Conservation (phyloP, 92 coral and sea anemone genomes). For the Palythoa heliodiscus region DNA sequence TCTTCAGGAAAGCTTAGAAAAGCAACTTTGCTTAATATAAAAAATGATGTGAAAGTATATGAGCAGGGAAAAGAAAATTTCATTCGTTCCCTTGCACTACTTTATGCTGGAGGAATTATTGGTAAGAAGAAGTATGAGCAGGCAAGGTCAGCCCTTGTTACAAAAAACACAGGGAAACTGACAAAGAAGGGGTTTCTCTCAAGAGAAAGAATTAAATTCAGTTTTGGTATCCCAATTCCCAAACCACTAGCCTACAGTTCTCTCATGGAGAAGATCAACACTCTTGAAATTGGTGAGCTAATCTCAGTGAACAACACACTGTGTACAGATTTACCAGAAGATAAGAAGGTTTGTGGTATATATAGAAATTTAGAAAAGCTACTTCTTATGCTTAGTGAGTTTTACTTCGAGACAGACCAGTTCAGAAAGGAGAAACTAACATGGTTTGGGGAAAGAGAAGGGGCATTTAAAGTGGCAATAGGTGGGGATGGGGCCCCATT, state of each 20-base stretch:
- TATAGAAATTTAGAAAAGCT: conserved; percentile 58
- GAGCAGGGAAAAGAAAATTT: too few relatives aligned
- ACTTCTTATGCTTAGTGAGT: conserved; percentile 38
- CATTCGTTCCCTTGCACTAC: too few relatives aligned
- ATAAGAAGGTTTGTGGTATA: conserved; percentile 59
- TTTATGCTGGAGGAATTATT: too few relatives aligned
- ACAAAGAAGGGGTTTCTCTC: conserved; percentile 57
- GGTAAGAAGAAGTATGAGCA: too few relatives aligned
- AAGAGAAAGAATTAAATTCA: conserved; percentile 52
- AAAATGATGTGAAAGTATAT: too few relatives aligned
- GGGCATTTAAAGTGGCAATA: conserved; percentile 37
- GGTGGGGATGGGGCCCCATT: conserved; percentile 77
- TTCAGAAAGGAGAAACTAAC: conserved; percentile 53
- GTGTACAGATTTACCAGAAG: conserved; percentile 55
- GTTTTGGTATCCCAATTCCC: conserved; percentile 67
- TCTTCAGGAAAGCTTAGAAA: too few relatives aligned
- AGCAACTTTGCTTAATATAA: too few relatives aligned
- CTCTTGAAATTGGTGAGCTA: conserved; percentile 54
- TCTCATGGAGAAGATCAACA: conserved; percentile 39
- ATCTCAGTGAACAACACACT: conserved; percentile 52
- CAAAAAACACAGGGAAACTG: conserved; percentile 48
- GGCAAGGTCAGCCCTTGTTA: conserved; percentile 47
- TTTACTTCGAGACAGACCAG: conserved; percentile 47
- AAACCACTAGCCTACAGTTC: conserved; percentile 58
- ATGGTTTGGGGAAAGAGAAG: conserved; percentile 33